These are phyloP conservation scores for Sapajus apella DNA, from an alignment of 2,113 vertebrate genomes.

Conservation along the genomic window DNA sequence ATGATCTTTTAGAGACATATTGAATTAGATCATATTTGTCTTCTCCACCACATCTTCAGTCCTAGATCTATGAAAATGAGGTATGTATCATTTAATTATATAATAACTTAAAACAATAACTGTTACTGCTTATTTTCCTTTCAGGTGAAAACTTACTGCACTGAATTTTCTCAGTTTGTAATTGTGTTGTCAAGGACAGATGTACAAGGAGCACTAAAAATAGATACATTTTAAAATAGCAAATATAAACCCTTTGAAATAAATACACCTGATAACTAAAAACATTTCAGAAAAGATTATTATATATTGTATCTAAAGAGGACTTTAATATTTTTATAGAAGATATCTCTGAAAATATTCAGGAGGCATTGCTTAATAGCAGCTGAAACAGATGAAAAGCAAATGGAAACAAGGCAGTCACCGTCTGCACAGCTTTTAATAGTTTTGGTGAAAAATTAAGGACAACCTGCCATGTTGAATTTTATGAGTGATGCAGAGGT, in stretches of 20 bases:
- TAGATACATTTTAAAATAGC: constrained; percentile 13
- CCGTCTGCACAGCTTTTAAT: constrained; percentile 59
- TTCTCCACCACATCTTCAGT: not conserved
- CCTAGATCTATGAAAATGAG: not conserved
- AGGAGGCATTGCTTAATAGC: not conserved
- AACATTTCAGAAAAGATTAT: not conserved
- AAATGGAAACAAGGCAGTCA: constrained; percentile 17
- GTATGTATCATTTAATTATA: not conserved
- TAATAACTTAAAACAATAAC: constrained; percentile 21
- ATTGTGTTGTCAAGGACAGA: not conserved
- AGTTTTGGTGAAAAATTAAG: constrained; percentile 47
- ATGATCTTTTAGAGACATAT: not conserved
- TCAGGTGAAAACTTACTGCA: not conserved
- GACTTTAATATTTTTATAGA: constrained; percentile 34
- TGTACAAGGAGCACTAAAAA: not conserved
- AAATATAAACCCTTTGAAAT: constrained; percentile 23
- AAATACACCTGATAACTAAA: not conserved
- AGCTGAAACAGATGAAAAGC: constrained; percentile 29
- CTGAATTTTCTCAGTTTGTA: not conserved
- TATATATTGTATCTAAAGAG: not conserved
- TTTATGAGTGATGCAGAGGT: constrained; percentile 59
- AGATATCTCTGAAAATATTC: constrained; percentile 9
- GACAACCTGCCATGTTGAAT: constrained; percentile 57
- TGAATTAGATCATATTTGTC: not conserved
- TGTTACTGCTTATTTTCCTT: constrained; percentile 21